phyloP scores from a whole-genome alignment of 1,140 invertebrate species.

The Trachymyrmex septentrionalis region DNA sequence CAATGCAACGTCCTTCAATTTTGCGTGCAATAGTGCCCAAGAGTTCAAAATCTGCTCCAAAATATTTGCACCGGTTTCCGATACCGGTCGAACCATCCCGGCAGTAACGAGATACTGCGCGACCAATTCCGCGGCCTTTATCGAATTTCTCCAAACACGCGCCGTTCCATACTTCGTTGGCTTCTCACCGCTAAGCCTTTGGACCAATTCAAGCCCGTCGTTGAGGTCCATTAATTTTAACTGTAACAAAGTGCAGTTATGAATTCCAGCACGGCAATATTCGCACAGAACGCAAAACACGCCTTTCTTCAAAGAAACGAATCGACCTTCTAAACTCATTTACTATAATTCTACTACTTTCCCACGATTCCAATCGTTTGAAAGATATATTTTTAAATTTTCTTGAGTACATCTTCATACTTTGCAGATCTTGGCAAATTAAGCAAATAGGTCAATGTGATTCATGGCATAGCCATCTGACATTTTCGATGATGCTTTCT shows the following conservation, averaged over 20 bases:
- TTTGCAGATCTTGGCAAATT: constrained; percentile 18
- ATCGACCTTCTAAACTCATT: not conserved
- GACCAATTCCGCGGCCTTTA: constrained; percentile 86
- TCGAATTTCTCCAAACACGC: constrained; percentile 86
- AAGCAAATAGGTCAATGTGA: constrained; percentile 23
- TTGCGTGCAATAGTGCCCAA: constrained; percentile 84
- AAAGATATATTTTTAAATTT: not conserved
- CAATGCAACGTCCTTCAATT: constrained; percentile 83
- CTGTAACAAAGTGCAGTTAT: constrained; percentile 74
- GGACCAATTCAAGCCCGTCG: constrained; percentile 85
- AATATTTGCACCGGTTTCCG: constrained; percentile 86
- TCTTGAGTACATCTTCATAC: too few species aligned
- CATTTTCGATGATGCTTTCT: constrained; percentile 4
- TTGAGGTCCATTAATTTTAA: constrained; percentile 86
- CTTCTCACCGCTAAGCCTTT: constrained; percentile 84
- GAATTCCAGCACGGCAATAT: constrained; percentile 15
- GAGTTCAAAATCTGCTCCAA: constrained; percentile 86
- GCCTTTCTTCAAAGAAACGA: not conserved
- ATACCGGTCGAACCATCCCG: constrained; percentile 86
- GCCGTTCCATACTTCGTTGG: constrained; percentile 85
- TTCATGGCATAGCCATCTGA: not conserved
- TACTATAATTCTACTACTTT: not conserved
- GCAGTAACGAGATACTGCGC: constrained; percentile 86
- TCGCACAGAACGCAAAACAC: not conserved
- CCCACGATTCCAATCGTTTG: not conserved